Evolutionary conservation across 2,888 invertebrate species (phyloP).

Genomic region (Cryptocephalus primarius): DNA sequence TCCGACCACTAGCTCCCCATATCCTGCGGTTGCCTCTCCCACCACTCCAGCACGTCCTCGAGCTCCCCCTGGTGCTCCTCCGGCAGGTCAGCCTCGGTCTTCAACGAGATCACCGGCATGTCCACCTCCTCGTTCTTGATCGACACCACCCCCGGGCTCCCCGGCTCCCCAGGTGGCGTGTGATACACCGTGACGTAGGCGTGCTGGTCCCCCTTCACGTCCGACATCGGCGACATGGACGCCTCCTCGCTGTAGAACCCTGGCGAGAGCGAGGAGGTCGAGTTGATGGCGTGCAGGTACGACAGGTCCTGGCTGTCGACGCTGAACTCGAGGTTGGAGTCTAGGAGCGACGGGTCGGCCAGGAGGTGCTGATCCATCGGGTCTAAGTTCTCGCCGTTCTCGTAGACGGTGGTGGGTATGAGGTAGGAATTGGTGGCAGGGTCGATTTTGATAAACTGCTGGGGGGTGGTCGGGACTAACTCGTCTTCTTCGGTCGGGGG

Average conservation of each 20-base stretch:
- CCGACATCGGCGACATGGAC: constrained; percentile 32
- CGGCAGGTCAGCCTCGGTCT: constrained; percentile 24
- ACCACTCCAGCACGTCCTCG: constrained; percentile 46
- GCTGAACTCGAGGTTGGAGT: constrained; percentile 42
- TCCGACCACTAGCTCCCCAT: constrained; percentile 2
- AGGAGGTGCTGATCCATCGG: constrained; percentile 38
- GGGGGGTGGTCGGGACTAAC: constrained; percentile 38
- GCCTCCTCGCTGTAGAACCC: constrained; percentile 36
- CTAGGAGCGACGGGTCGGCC: constrained; percentile 36
- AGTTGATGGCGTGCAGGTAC: constrained; percentile 36
- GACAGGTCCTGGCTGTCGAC: constrained; percentile 39
- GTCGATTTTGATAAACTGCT: constrained; percentile 45
- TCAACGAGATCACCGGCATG: constrained; percentile 32
- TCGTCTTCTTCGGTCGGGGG: constrained; percentile 42
- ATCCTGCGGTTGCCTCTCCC: constrained; percentile 34
- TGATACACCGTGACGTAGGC: constrained; percentile 16
- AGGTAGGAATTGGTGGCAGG: constrained; percentile 53
- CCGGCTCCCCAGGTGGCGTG: background rate
- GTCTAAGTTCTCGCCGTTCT: constrained; percentile 49
- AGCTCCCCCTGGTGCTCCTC: constrained; percentile 39
- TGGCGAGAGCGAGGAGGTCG: constrained; percentile 26
- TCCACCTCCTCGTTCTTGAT: constrained; percentile 13
- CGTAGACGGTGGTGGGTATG: constrained; percentile 45
- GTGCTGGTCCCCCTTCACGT: constrained; percentile 22
- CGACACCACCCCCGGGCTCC: background rate